Evolutionary conservation across 2,888 invertebrate species (phyloP), one percentile per base, ranked within the genome.

Genomic region (Apotomis turbidana): DNA sequence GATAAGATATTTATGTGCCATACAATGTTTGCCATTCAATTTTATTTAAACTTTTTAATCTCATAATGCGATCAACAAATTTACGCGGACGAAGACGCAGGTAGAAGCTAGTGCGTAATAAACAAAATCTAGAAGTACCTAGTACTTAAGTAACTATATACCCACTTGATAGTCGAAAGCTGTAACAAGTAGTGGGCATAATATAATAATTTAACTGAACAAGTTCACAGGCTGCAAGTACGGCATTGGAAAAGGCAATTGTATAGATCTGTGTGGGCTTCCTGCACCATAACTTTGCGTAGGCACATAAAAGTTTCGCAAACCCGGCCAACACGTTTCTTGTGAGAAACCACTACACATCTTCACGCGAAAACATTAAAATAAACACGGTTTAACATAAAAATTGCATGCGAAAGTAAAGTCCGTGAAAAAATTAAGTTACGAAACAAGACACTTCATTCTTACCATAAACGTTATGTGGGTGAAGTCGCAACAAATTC

Each of bases 401-500:
- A 75, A 76, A 74, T 68, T 60, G 69, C 72, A 76, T 72, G 72
- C 68, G 68, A 72, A 70, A 75, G 64, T 71, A 66, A 74, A 77
- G 72, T 71, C 76, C 75, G 78, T 77, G 79, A 81, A 79, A 84
- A 88, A 87, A 81, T 82, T 81, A 79, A 81, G 85, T 91, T 90
- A 91, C 90, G 90, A 91, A 89, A 90, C 86, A 85, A 82, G 90
- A 90, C 90, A 89, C 85, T 90, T 88, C 89, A 88, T 85, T 78
- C 93, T 91, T 91, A 93, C 93, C 93, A 88, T 93, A 92, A 88
- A 93, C 77, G 92, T 81, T 87, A 91, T 86, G 91, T 92, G 89
- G 91, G 90, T 91, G 92, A 91, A 86, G 85, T 85, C 81, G 83
- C 80, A 83, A 86, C 83, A 80, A 86, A 88, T 85, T 88, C 87